Conservation (phyloP, 2,888 invertebrate species). For the Crossocerus cetratus region DNA sequence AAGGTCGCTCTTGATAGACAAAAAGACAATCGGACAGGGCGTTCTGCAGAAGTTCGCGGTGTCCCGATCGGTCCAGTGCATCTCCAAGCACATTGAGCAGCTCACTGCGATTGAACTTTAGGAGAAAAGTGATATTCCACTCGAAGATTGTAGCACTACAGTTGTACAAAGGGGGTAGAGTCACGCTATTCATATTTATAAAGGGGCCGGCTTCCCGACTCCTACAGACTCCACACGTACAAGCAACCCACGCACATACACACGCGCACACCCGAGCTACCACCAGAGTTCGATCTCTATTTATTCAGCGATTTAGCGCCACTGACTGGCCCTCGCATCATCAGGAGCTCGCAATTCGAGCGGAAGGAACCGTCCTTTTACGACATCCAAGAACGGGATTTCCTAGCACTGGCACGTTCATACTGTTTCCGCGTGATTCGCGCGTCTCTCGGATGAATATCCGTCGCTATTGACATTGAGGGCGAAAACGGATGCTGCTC, state of each 20-base stretch:
- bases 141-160: constrained; percentile 60
- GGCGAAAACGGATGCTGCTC: no score
- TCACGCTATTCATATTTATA: constrained; percentile 57
- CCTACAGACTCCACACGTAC: not conserved
- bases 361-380: no score
- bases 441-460: no score
- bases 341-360: no score
- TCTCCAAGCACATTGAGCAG: constrained; percentile 54
- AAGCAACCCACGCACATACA: no score
- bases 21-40: constrained; percentile 57
- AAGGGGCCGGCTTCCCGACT: not conserved
- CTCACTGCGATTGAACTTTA: constrained; percentile 58
- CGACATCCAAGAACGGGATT: no score
- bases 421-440: no score
- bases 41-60: constrained; percentile 48
- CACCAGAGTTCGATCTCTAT: no score
- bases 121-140: constrained; percentile 52
- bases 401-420: no score
- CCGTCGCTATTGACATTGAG: no score
- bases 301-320: not conserved
- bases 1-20: constrained; percentile 60
- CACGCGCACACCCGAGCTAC: no score
- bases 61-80: constrained; percentile 52
- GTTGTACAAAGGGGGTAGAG: constrained; percentile 57
- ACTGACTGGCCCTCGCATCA: not conserved